Conservation (phyloP, 2,797 vertebrate genomes). For the Thunnus albacares region DNA sequence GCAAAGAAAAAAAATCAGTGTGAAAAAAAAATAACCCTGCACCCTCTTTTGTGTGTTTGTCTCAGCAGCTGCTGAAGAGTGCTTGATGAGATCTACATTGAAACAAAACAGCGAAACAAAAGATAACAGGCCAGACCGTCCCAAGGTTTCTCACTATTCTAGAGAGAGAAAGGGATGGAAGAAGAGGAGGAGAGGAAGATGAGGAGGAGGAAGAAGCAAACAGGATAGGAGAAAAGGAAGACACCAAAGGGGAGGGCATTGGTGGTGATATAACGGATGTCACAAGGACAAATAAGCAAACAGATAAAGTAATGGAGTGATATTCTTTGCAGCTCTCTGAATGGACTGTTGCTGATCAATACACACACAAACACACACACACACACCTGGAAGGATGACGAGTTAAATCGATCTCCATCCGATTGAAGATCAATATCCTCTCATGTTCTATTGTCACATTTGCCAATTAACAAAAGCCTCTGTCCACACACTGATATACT, state of each 20-base stretch:
- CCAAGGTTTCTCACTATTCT: constrained; percentile 65
- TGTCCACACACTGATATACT: constrained; percentile 78
- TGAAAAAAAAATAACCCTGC: constrained; percentile 26
- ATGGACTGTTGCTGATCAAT: constrained; percentile 70
- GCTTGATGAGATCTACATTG: constrained; percentile 50
- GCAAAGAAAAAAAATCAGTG: not conserved
- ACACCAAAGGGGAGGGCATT: constrained; percentile 9
- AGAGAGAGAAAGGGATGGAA: constrained; percentile 30
- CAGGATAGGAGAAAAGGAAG: constrained; percentile 25
- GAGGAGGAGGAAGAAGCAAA: constrained; percentile 28
- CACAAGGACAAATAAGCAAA: constrained; percentile 57
- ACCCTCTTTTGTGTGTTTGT: constrained; percentile 54
- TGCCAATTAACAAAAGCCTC: constrained; percentile 82
- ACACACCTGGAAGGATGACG: constrained; percentile 70
- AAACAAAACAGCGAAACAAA: constrained; percentile 56
- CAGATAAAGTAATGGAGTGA: constrained; percentile 52
- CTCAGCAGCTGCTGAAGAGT: constrained; percentile 57
- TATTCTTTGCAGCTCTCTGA: constrained; percentile 57
- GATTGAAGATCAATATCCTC: constrained; percentile 83
- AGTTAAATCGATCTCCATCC: constrained; percentile 75
- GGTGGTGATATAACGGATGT: constrained; percentile 33
- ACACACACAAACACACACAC: constrained; percentile 43
- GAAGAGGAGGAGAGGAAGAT: constrained; percentile 12
- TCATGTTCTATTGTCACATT: constrained; percentile 84
- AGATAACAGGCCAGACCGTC: constrained; percentile 46